These are phyloP conservation scores for Erebia ligea DNA, from an alignment of 2,888 invertebrate species.

Conservation along the genomic window DNA sequence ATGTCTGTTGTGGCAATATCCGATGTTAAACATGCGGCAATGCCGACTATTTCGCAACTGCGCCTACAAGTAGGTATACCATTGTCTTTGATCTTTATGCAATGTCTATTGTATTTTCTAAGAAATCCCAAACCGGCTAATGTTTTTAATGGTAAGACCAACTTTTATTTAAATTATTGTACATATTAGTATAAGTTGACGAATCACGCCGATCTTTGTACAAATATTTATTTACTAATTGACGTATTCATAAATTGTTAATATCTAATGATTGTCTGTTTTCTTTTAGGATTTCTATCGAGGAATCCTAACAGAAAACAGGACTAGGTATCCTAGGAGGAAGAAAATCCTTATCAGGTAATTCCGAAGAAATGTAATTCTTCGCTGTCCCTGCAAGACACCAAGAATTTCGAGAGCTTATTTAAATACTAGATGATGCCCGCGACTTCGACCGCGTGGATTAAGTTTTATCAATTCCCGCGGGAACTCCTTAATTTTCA, in stretches of 20 bases:
- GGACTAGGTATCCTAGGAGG: no score
- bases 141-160: neutral
- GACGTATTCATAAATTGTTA: neutral
- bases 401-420: no score
- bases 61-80: neutral
- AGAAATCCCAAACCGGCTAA: neutral
- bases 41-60: slow-evolving; percentile 26
- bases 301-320: no score
- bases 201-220: neutral
- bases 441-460: no score
- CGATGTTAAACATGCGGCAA: slow-evolving; percentile 3
- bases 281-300: slow-evolving; percentile 1
- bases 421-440: no score
- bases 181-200: no score
- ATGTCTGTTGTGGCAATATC: neutral
- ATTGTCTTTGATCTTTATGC: slow-evolving; percentile 30
- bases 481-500: no score
- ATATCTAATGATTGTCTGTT: neutral
- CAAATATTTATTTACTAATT: neutral
- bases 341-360: no score
- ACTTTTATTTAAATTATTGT: no score
- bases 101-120: slow-evolving; percentile 33
- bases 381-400: no score
- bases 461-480: no score
- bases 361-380: no score